Evolutionary conservation across 2,888 invertebrate genomes (phyloP), one percentile per base, ranked within the genome.

Genomic region (Heliconius hortense): DNA sequence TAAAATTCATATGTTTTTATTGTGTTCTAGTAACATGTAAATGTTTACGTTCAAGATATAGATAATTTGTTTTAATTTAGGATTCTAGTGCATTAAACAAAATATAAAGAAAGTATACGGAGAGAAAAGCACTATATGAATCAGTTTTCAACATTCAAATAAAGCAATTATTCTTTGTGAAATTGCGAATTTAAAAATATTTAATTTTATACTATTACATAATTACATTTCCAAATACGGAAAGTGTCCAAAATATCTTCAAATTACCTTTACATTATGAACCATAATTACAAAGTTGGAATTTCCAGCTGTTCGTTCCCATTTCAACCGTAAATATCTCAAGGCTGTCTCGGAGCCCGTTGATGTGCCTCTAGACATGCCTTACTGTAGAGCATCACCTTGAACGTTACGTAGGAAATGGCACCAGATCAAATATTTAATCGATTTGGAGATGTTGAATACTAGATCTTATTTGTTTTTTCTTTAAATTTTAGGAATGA

Each of bases 291-390:
- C 31, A 56, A n/a, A 53, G 31, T 69, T 56, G 53, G 31, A 8
- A 53, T 31, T 69, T 31, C 11, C 68, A 69, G 68, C 53, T 69
- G 68, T 15, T 70, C 31, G 48, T 35, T 70, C 69, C n/a, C 73
- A 76, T 73, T 53, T 48, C 35, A 63, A 53, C 56, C 64, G 56
- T 73, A 73, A 69, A 76, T 76, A 64, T 64, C 60, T 68, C 74
- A 76, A 76, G 76, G 76, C 43, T 74, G 71, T 63, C 76, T 76
- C 43, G 39, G 71, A 24, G 67, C 66, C 66, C 59, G 24, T 1
- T 15, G n/a, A 67, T 13, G 68, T 53, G 8, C 53, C 21, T 53
- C 53, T 53, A 69, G 68, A 53, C 31, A n/a, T 69, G n/a, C 43
- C 43, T 26, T 26, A 4, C 43, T 18, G 15, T 48, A 60, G 59